Evolutionary conservation across 2,797 vertebrate genomes (phyloP).

Genomic region (Apodemus agrarius): DNA sequence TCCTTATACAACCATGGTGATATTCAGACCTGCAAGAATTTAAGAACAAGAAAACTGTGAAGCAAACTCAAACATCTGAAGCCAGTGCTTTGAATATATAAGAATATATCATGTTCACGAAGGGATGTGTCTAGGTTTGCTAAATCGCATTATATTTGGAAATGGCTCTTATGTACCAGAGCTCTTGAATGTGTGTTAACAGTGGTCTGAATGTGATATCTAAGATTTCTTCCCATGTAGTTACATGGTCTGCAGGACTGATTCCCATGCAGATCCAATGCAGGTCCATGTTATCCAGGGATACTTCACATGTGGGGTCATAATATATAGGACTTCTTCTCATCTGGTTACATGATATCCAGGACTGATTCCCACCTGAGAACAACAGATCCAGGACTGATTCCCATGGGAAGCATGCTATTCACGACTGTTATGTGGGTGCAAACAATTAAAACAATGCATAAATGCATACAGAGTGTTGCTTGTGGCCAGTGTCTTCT

Average conservation of each 20-base stretch:
- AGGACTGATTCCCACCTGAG: not conserved
- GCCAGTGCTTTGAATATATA: not conserved
- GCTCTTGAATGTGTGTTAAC: accelerated
- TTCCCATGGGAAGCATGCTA: not conserved
- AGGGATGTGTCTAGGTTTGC: not conserved
- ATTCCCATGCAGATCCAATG: not conserved
- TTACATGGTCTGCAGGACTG: not conserved
- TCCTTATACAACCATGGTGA: not conserved
- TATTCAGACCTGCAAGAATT: not conserved
- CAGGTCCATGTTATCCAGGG: not conserved
- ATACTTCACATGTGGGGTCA: not conserved
- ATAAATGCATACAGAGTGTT: accelerated
- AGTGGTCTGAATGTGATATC: not conserved
- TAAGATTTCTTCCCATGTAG: not conserved
- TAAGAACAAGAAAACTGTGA: not conserved
- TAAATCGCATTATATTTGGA: not conserved
- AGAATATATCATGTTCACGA: too few relatives aligned
- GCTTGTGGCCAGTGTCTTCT: accelerated
- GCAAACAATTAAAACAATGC: accelerated
- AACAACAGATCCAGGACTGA: not conserved
- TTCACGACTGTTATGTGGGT: not conserved
- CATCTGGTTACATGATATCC: not conserved
- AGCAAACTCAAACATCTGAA: not conserved
- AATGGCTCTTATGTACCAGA: not conserved
- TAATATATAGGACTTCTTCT: not conserved